A percentile compares a stretch with the other conserved stretches of the same genome.
phyloP scores from a whole-genome alignment of 2,888 invertebrate genomes.

The Agriopis aurantiaria region DNA sequence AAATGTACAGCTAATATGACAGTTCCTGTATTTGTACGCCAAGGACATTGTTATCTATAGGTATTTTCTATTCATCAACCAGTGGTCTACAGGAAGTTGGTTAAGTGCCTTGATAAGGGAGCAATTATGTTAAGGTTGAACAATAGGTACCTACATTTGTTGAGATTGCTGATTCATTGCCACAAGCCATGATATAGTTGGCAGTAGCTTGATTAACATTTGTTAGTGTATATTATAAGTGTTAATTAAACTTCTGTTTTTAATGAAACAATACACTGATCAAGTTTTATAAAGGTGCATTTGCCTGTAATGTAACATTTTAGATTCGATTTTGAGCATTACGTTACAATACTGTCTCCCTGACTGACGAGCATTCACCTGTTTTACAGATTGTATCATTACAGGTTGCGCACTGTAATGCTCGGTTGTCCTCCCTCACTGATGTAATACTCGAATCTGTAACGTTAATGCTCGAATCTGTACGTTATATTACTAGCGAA shows the following conservation, averaged over 20 bases:
- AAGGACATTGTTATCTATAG: conserved; percentile 50
- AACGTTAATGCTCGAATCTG: too few relatives aligned
- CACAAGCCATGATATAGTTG: conserved; percentile 1
- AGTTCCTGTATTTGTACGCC: conserved; percentile 29
- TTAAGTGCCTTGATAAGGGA: conserved; percentile 55
- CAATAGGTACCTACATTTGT: conserved; percentile 10
- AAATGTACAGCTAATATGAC: neutral
- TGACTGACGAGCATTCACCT: too few relatives aligned
- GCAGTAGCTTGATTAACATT: conserved; percentile 2
- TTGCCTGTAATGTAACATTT: too few relatives aligned
- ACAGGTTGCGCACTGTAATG: too few relatives aligned
- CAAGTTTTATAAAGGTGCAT: too few relatives aligned
- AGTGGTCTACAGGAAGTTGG: conserved; percentile 56
- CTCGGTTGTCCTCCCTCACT: too few relatives aligned
- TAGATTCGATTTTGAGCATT: too few relatives aligned
- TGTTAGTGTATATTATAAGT: neutral
- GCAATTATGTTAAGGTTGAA: conserved; percentile 27
- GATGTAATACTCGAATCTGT: too few relatives aligned
- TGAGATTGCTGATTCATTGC: conserved; percentile 21
- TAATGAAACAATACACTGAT: neutral
- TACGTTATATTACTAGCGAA: too few relatives aligned
- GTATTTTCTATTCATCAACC: conserved; percentile 38
- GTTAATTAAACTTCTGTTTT: conserved; percentile 6
- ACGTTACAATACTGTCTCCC: too few relatives aligned
- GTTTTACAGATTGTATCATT: too few relatives aligned